Conservation (phyloP, 2,888 invertebrate genomes). For the Eugnorisma glareosa region DNA sequence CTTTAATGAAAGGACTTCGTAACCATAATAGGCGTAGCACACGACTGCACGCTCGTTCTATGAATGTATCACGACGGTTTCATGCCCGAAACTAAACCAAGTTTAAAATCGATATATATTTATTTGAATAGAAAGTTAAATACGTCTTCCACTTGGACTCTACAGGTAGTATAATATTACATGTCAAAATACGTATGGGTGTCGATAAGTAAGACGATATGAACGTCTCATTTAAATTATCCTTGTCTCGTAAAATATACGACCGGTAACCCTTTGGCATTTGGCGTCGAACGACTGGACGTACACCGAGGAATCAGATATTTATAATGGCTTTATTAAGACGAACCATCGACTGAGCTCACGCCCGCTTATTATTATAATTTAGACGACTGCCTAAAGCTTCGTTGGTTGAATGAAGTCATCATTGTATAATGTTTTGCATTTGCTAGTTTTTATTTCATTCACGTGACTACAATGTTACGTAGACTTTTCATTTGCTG, state of each 20-base stretch:
- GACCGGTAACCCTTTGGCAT: conserved; percentile 84
- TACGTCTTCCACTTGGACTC: conserved; percentile 17
- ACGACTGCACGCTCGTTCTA: conserved; percentile 67
- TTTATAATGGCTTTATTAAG: conserved; percentile 91
- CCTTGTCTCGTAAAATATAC: conserved; percentile 76
- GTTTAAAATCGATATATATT: conserved; percentile 52
- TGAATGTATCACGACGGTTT: conserved; percentile 65
- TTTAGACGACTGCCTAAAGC: conserved; percentile 90
- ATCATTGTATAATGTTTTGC: conserved; percentile 74
- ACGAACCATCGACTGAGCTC: conserved; percentile 85
- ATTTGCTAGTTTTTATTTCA: conserved; percentile 61
- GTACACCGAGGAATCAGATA: conserved; percentile 86
- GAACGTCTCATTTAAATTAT: conserved; percentile 75
- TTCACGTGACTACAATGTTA: conserved; percentile 46
- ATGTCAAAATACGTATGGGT: conserved; percentile 67
- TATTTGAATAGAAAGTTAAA: conserved; percentile 41
- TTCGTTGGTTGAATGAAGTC: conserved; percentile 87
- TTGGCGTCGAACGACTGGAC: conserved; percentile 81
- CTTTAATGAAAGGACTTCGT: conserved; percentile 59
- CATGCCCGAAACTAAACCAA: conserved; percentile 55
- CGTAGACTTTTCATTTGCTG: conserved; percentile 41
- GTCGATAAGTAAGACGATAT: conserved; percentile 70
- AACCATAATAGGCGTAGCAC: conserved; percentile 66
- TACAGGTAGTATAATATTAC: conserved; percentile 60
- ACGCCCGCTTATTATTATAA: conserved; percentile 90